Conservation (phyloP, 2,888 invertebrate genomes). For the Agonopterix subpropinquella region DNA sequence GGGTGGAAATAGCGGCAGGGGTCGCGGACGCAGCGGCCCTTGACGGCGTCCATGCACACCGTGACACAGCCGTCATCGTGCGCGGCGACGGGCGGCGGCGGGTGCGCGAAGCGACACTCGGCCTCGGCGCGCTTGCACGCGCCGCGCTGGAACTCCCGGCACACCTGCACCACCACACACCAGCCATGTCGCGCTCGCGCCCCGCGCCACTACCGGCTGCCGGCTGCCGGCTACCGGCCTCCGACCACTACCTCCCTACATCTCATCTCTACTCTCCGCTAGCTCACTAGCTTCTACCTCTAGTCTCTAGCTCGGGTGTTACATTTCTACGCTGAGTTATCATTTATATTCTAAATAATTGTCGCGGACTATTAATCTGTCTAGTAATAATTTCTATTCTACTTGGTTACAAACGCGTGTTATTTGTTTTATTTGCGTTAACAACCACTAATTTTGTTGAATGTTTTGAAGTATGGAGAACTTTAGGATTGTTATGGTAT, state of each 20-base stretch:
- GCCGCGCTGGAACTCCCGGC: constrained; percentile 99
- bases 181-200: constrained; percentile 45
- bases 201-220: constrained; percentile 22
- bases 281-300: no score
- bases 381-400: no score
- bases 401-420: no score
- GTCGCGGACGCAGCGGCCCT: constrained; percentile 99
- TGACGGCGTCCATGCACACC: constrained; percentile 99
- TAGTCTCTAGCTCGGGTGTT: no score
- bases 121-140: constrained; percentile 98
- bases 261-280: not conserved
- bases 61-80: constrained; percentile 99
- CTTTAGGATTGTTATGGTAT: no score
- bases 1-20: constrained; percentile 99
- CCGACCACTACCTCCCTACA: constrained; percentile 28
- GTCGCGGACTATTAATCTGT: no score
- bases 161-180: constrained; percentile 85
- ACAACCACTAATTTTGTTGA: no score
- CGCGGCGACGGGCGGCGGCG: constrained; percentile 96
- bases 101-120: constrained; percentile 99
- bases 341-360: no score
- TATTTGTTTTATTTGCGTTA: no score
- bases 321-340: no score
- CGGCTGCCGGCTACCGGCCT: constrained; percentile 6
- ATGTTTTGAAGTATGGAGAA: no score